These are phyloP conservation scores for Limnothrissa miodon DNA, from an alignment of 2,113 vertebrate species.

Conservation along the genomic window DNA sequence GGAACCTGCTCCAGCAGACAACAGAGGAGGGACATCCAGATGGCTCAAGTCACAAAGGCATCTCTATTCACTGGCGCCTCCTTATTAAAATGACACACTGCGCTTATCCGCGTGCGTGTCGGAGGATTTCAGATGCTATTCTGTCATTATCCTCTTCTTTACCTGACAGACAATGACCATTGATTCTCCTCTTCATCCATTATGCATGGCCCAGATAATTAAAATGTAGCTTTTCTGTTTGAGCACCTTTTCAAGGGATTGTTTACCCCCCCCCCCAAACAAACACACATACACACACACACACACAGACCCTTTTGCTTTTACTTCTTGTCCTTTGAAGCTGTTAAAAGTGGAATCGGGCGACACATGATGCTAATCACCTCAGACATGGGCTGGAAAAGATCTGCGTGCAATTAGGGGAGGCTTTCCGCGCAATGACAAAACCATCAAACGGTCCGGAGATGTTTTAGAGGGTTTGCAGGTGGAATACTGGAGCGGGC, in stretches of 20 bases:
- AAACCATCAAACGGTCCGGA: not conserved
- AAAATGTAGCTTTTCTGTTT: slow-evolving; percentile 49
- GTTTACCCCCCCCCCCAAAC: not conserved
- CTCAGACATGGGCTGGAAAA: slow-evolving; percentile 54
- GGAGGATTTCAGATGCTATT: slow-evolving; percentile 19
- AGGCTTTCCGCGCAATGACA: slow-evolving; percentile 28
- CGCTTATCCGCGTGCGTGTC: not conserved
- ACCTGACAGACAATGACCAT: slow-evolving; percentile 49
- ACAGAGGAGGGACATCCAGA: not conserved
- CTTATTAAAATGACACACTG: not conserved
- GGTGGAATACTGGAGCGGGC: not conserved
- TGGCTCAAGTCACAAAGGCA: not conserved
- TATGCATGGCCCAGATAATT: slow-evolving; percentile 58
- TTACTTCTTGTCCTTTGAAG: slow-evolving; percentile 47
- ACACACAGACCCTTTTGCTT: slow-evolving; percentile 24
- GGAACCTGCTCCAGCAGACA: not conserved
- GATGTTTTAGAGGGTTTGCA: slow-evolving; percentile 3
- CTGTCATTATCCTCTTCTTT: slow-evolving; percentile 38
- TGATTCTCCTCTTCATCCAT: slow-evolving; percentile 42
- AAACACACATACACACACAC: not conserved
- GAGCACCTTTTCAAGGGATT: slow-evolving; percentile 34
- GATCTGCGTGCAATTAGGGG: slow-evolving; percentile 61
- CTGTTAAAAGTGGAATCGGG: slow-evolving; percentile 40
- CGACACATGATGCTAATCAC: slow-evolving; percentile 52
- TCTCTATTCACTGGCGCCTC: not conserved